phyloP scores from a whole-genome alignment of 2,113 vertebrate species.

The Malurus melanocephalus region DNA sequence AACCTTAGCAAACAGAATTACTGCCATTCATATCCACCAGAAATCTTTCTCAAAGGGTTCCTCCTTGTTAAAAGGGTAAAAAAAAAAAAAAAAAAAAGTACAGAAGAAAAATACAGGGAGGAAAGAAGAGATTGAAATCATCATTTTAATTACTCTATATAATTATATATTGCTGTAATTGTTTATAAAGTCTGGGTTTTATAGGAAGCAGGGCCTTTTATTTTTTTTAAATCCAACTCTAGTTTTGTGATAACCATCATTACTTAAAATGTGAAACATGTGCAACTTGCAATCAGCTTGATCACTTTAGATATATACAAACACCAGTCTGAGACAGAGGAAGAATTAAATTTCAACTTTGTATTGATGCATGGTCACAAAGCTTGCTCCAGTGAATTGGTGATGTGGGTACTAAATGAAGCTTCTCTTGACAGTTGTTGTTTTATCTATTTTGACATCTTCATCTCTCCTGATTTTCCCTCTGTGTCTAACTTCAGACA shows the following conservation, averaged over 20 bases:
- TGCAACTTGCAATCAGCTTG: background rate
- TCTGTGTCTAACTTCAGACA: background rate
- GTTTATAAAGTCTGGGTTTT: conserved; percentile 24
- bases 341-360: background rate
- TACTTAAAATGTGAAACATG: conserved; percentile 9
- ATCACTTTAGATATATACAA: background rate
- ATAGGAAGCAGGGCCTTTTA: background rate
- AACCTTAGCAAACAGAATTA: conserved; percentile 4
- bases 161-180: conserved; percentile 18
- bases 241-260: conserved; percentile 13
- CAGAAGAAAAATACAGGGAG: background rate
- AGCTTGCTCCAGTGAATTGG: background rate
- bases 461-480: background rate
- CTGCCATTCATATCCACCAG: background rate
- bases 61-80: background rate
- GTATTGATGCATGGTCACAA: background rate
- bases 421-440: background rate
- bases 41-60: background rate
- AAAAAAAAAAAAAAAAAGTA: background rate
- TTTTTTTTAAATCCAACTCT: background rate
- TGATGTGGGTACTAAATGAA: background rate
- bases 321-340: background rate
- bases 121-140: conserved; percentile 22
- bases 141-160: conserved; percentile 9
- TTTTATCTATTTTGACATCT: background rate